Base-by-base conservation (phyloP, 2,888 invertebrate species). In the Caenorhabditis doughertyi region DNA sequence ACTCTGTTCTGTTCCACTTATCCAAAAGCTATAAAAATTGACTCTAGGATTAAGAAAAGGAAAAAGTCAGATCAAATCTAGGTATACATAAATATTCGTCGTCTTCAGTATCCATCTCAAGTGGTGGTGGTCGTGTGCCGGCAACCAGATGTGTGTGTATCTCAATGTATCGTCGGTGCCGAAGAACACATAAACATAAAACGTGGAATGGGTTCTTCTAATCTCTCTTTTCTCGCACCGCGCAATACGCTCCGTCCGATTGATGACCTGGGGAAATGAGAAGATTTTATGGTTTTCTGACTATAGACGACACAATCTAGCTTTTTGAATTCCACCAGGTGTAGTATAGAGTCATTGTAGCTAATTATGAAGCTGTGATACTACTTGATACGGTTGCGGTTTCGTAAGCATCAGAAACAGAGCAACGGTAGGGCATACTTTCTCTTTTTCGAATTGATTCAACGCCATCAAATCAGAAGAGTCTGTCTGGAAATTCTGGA, bases 121-220 rank as follows among this genome's bases (percentile, higher is more conserved):
- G 74, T 74, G 74, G 42, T 42, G 11, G 51, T 9, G 42, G 25
- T n/a, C n/a, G 25, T 21, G 62, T 42, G 23, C 51, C 65, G 25
- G 44, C 70, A 16, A 56, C 65, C 74, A 65, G 62, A 55, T 73
- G 73, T 25, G 42, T 44, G 70, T 56, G 47, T 29, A 56, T 64
- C 47, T 44, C 11, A 21, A 44, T 23, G 67, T 56, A 25, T 42
- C 44, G 25, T 39, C 21, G 44, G 47, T 70, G 55, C 58, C 62
- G 73, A 73, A 74, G 74, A 74, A 74, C 74, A 74, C 74, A 74
- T 74, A 74, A 74, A 74, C 74, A 74, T 74, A 74, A 74, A 74
- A 74, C 51, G 81, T 49, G 67, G 79, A 42, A 62, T 76, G 53
- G 72, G 71, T 72, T 74, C 55, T 64, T 60, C 56, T 60, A 56